Percentiles rank a stretch among this genome's conserved stretches.
phyloP scores from a whole-genome alignment of 1,140 invertebrate species.

The Neodiprion lecontei region DNA sequence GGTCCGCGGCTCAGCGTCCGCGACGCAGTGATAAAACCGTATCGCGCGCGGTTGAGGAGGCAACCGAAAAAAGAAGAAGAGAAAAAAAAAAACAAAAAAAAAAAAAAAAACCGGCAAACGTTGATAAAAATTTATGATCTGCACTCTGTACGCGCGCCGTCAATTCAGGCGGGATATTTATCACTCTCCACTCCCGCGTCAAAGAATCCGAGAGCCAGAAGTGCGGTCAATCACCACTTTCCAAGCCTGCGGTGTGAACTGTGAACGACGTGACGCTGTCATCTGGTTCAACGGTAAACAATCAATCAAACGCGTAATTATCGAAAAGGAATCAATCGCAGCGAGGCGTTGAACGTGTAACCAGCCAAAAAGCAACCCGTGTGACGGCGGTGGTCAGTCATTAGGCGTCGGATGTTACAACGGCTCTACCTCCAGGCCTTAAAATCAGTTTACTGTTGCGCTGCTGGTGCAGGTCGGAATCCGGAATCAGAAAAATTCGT shows the following conservation, averaged over 20 bases:
- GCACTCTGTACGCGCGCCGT: too few species aligned
- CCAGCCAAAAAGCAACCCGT: slow-evolving; percentile 32
- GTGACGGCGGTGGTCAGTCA: slow-evolving; percentile 36
- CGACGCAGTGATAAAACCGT: background rate
- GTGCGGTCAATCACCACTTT: too few species aligned
- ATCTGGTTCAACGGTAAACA: slow-evolving; percentile 6
- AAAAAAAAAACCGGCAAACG: too few species aligned
- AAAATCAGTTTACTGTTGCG: background rate
- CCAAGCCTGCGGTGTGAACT: too few species aligned
- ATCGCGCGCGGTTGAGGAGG: background rate
- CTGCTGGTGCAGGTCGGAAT: too few species aligned
- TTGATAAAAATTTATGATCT: too few species aligned
- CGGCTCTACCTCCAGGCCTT: background rate
- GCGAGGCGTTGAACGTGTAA: slow-evolving; percentile 4
- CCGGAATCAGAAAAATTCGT: too few species aligned
- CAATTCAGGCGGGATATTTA: too few species aligned
- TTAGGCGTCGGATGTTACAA: background rate
- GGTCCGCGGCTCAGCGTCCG: background rate
- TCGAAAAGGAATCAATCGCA: slow-evolving; percentile 55
- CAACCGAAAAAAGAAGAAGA: background rate
- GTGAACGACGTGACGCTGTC: too few species aligned
- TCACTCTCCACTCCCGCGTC: too few species aligned
- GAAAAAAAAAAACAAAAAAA: background rate
- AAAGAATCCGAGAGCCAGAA: too few species aligned
- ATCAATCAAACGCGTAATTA: slow-evolving; percentile 50